phyloP scores from a whole-genome alignment of 1,140 invertebrate species.

The Fopius arisanus region DNA sequence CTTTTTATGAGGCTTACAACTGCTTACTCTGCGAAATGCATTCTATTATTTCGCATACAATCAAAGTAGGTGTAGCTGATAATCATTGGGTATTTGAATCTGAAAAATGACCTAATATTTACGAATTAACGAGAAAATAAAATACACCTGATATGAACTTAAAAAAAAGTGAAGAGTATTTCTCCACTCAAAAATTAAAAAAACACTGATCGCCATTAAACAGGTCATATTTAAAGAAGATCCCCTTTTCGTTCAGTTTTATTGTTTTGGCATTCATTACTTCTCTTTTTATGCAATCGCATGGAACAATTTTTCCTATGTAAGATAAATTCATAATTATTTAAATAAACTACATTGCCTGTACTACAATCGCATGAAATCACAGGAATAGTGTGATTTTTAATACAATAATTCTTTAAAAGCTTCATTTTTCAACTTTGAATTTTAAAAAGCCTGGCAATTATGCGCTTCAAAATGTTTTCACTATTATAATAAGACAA shows the following conservation, averaged over 20 bases:
- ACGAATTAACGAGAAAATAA: background rate
- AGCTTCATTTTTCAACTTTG: too few species aligned
- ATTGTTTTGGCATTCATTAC: too few species aligned
- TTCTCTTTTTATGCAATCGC: too few species aligned
- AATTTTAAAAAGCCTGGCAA: slow-evolving; percentile 35
- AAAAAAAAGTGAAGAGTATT: background rate
- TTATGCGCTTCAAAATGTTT: slow-evolving; percentile 40
- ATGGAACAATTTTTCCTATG: too few species aligned
- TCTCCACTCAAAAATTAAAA: background rate
- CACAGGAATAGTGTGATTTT: too few species aligned
- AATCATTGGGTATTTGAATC: background rate
- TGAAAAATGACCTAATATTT: background rate
- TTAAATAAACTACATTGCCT: too few species aligned
- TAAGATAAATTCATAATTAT: too few species aligned
- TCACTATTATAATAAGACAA: slow-evolving; percentile 41
- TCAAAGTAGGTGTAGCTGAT: background rate
- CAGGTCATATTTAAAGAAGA: too few species aligned
- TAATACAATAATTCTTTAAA: too few species aligned
- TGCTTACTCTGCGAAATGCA: background rate
- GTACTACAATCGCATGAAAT: too few species aligned
- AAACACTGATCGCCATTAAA: background rate
- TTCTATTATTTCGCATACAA: background rate
- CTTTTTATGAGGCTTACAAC: background rate
- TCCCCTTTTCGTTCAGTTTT: too few species aligned
- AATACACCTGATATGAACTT: background rate